Base-by-base conservation (phyloP, 2,797 vertebrate genomes). In the Morus bassanus region DNA sequence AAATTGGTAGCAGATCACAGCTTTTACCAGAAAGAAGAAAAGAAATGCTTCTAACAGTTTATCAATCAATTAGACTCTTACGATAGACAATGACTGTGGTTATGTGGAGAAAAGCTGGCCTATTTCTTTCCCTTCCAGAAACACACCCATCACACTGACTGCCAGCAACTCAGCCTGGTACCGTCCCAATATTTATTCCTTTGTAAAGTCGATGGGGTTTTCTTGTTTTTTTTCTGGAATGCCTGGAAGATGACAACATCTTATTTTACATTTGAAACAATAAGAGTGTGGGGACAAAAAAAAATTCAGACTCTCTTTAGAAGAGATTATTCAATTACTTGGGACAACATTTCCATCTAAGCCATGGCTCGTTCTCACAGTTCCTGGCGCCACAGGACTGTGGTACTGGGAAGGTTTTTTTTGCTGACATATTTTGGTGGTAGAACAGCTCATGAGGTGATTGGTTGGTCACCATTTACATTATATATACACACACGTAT, bases 31-130 rank as follows among this genome's bases (percentile, higher is more conserved):
- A 97, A 97, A 92, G 88, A 94, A 98, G 50, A 78, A 76, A 81
- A 97, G 96, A 98, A 98, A 98, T 97, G 95, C 98, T 98, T 98
- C 98, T 97, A 98, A 96, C 95, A 97, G 97, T 97, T 97, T 97
- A 88, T 97, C 94, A 93, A 91, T 93, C 88, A 91, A 92, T 98
- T 93, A 93, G 67, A 65, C 57, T 89, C 43, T 85, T 73, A 75
- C 1, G 51, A 48, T 73, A 96, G 95, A 92, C 95, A 96, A 96
- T 97, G 96, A 79, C 95, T 98, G 98, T 94, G 97, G 98, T 97
- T 95, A 97, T 96, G 87, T 51, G 88, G 63, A 96, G 84, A 93
- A 95, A 97, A 97, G 94, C 96, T 97, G 97, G 95, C 89, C 24
- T 73, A 37, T 51, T 81, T 88, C 64, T 60, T 74, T 48, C 28